Percentiles rank a stretch among this genome's conserved stretches.
Evolutionary conservation across 2,888 invertebrate genomes (phyloP).

Genomic region (Heteromurus nitidus): DNA sequence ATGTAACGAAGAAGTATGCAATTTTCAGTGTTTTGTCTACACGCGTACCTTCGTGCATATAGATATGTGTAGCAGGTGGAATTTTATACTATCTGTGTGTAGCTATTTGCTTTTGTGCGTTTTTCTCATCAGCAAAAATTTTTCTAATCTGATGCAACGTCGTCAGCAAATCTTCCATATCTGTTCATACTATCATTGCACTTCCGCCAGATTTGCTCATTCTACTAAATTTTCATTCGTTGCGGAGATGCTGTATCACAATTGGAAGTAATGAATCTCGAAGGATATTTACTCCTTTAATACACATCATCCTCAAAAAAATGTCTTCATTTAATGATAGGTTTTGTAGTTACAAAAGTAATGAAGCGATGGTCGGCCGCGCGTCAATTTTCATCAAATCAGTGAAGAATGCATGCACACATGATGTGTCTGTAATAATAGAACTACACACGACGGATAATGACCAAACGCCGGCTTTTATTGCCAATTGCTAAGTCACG

Average conservation of each 20-base stretch:
- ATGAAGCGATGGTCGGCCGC: neutral
- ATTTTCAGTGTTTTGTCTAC: neutral
- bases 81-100: neutral
- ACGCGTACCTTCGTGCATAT: neutral
- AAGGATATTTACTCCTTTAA: neutral
- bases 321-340: conserved; percentile 16
- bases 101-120: conserved; percentile 16
- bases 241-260: neutral
- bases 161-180: conserved; percentile 58
- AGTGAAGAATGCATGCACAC: neutral
- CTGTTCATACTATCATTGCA: conserved; percentile 41
- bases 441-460: too few relatives aligned
- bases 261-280: conserved; percentile 4
- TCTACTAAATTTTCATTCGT: conserved; percentile 4
- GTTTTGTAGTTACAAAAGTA: neutral
- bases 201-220: conserved; percentile 11
- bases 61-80: too few relatives aligned
- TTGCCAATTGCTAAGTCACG: conserved; percentile 22
- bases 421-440: neutral
- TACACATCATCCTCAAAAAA: neutral
- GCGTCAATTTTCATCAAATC: neutral
- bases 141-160: conserved; percentile 45
- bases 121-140: conserved; percentile 4
- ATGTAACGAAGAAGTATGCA: conserved; percentile 21
- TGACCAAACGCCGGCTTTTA: neutral